These are phyloP conservation scores for Mercenaria mercenaria DNA, from an alignment of 1,140 invertebrate species.

Conservation along the genomic window DNA sequence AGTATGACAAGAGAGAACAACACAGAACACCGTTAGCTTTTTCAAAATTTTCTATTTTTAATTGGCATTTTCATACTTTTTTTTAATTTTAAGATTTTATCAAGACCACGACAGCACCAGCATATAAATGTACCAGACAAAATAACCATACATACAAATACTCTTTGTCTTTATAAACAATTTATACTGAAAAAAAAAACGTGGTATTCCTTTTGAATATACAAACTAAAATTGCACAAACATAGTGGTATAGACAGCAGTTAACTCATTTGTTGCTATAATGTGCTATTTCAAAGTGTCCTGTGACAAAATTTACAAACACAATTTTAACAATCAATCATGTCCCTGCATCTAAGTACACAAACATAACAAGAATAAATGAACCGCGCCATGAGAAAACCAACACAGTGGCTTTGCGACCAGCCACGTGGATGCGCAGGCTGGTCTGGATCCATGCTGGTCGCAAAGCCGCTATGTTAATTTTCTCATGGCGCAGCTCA, in stretches of 20 bases:
- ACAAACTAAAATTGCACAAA: constrained; percentile 6
- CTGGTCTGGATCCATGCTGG: too few species aligned
- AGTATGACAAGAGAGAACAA: not conserved
- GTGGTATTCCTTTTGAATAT: not conserved
- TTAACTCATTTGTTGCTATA: not conserved
- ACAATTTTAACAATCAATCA: not conserved
- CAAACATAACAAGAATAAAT: not conserved
- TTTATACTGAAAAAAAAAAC: not conserved
- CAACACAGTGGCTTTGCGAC: too few species aligned
- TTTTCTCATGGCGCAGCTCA: too few species aligned
- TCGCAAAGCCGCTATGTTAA: too few species aligned
- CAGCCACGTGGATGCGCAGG: too few species aligned
- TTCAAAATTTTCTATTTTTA: constrained; percentile 27
- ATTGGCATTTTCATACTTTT: constrained; percentile 4
- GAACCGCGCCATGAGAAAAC: too few species aligned
- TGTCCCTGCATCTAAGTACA: constrained; percentile 13
- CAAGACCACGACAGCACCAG: constrained; percentile 49
- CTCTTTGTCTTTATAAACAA: not conserved
- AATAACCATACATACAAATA: constrained; percentile 19
- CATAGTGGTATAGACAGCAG: constrained; percentile 10
- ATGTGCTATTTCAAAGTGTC: not conserved
- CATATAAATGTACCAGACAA: constrained; percentile 43
- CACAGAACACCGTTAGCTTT: not conserved
- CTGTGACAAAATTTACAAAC: not conserved
- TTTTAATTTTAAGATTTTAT: constrained; percentile 10